Percentiles rank a stretch among this genome's conserved stretches.
Conservation (phyloP, 2,888 invertebrate genomes). For the Homarus gammarus region DNA sequence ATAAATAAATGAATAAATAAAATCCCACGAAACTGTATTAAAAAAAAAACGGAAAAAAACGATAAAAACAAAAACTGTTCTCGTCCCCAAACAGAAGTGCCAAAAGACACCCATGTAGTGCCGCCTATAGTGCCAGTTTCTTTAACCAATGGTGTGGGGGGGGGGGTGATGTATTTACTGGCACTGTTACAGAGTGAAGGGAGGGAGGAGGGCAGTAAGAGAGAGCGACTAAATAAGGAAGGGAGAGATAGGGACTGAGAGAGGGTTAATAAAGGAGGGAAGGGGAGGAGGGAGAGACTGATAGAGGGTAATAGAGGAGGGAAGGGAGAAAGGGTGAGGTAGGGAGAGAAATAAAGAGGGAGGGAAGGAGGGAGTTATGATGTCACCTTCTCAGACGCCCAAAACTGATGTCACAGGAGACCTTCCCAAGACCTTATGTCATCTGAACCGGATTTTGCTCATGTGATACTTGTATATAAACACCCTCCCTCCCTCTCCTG, state of each 20-base stretch:
- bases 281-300: too few species aligned
- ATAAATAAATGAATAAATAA: neutral
- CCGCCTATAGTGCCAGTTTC: conserved; percentile 4
- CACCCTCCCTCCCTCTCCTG: neutral
- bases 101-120: conserved; percentile 29
- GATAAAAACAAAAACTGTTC: too few species aligned
- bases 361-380: conserved; percentile 36
- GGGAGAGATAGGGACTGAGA: too few species aligned
- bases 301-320: too few species aligned
- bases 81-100: too few species aligned
- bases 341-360: too few species aligned
- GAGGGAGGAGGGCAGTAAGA: too few species aligned
- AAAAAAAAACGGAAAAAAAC: neutral
- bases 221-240: too few species aligned
- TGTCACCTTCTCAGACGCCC: conserved; percentile 27
- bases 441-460: conserved; percentile 39
- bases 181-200: too few species aligned
- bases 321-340: too few species aligned
- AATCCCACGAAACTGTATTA: neutral
- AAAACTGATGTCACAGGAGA: conserved; percentile 44
- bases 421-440: conserved; percentile 48
- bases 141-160: conserved; percentile 19
- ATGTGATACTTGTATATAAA: conserved; percentile 42
- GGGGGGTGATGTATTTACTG: conserved; percentile 38
- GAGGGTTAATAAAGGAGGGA: too few species aligned